A percentile compares a stretch with the other conserved stretches of the same genome.
Conservation (phyloP, 2,888 invertebrate genomes). For the Tipula lateralis region DNA sequence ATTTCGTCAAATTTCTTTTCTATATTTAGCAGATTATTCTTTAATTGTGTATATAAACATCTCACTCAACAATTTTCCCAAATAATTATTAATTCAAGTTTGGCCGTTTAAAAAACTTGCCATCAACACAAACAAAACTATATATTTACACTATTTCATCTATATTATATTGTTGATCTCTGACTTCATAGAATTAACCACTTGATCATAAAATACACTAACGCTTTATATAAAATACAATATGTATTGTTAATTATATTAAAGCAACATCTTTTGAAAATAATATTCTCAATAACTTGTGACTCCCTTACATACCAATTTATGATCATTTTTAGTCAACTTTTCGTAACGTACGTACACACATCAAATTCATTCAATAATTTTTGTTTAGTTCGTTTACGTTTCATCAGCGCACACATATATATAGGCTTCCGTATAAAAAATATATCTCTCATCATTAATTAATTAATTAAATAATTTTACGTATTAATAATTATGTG, state of each 20-base stretch:
- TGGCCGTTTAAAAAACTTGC: background rate
- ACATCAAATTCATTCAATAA: background rate
- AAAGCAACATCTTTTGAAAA: background rate
- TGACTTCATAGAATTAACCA: background rate
- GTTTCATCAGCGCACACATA: background rate
- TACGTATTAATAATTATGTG: background rate
- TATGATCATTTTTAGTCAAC: background rate
- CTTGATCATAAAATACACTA: slow-evolving; percentile 11
- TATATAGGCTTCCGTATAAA: background rate
- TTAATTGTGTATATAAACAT: too few species aligned
- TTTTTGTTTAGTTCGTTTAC: background rate
- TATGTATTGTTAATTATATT: background rate
- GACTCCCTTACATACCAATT: background rate
- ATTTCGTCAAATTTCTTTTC: too few species aligned
- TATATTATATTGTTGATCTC: background rate
- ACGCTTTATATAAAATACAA: background rate
- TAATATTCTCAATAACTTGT: background rate
- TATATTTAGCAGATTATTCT: too few species aligned
- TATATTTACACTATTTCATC: background rate
- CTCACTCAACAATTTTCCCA: background rate
- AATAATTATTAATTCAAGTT: background rate
- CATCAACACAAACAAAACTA: background rate
- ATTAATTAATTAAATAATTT: background rate
- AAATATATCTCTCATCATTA: background rate
- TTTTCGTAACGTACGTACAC: slow-evolving; percentile 4